A percentile compares a stretch with the other conserved stretches of the same genome.
These are phyloP conservation scores for Danaus plexippus DNA, from an alignment of 1,140 invertebrate genomes.

Conservation along the genomic window DNA sequence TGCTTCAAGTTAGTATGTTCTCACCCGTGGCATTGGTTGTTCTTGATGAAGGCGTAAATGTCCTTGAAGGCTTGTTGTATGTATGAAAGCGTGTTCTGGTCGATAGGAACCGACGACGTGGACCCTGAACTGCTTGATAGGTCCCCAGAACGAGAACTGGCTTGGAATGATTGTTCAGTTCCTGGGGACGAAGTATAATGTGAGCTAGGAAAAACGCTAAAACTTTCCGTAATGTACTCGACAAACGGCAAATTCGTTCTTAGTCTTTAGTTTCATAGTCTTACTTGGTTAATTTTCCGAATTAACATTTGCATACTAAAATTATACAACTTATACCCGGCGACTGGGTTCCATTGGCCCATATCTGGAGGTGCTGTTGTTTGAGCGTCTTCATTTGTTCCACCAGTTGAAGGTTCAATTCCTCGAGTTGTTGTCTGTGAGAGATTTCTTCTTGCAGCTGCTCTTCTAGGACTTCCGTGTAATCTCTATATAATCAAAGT, in stretches of 20 bases:
- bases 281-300: too few relatives aligned
- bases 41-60: constrained; percentile 63
- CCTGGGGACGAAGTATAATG: constrained; percentile 24
- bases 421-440: constrained; percentile 55
- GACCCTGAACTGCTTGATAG: constrained; percentile 49
- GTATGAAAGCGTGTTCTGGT: constrained; percentile 58
- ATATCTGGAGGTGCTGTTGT: constrained; percentile 53
- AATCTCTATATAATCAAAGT: constrained; percentile 34
- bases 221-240: too few relatives aligned
- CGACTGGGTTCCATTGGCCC: constrained; percentile 44
- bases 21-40: constrained; percentile 62
- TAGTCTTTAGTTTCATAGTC: too few relatives aligned
- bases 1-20: constrained; percentile 9
- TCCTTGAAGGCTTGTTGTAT: constrained; percentile 63
- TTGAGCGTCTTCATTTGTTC: constrained; percentile 58
- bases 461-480: constrained; percentile 49
- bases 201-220: too few relatives aligned
- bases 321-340: constrained; percentile 30
- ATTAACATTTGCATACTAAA: too few relatives aligned
- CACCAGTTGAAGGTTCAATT: constrained; percentile 55
- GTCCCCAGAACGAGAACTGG: constrained; percentile 45
- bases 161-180: constrained; percentile 56
- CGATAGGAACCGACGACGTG: constrained; percentile 51
- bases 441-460: constrained; percentile 58
- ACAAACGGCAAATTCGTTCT: too few relatives aligned